A percentile compares a stretch with the other conserved stretches of the same genome.
Conservation (phyloP, 2,113 vertebrate genomes). For the Crotalus horridus region DNA sequence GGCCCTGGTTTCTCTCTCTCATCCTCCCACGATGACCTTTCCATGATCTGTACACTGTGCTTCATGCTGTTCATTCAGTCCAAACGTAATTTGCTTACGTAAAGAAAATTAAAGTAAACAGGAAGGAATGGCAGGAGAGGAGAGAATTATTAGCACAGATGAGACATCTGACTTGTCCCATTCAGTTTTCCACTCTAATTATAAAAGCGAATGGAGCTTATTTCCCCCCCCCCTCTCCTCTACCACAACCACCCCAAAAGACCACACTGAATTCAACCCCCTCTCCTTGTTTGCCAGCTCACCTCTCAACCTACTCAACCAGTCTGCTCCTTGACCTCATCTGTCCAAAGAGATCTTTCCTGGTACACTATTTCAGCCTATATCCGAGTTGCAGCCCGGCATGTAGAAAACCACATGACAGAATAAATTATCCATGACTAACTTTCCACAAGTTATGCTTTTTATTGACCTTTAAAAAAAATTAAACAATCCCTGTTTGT, state of each 20-base stretch:
- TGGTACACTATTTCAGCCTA: neutral
- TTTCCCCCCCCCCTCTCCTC: fast-evolving
- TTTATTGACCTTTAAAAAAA: neutral
- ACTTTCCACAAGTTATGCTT: neutral
- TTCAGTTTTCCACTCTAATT: neutral
- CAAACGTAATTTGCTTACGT: neutral
- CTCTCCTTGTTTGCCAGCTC: neutral
- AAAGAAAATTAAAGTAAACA: neutral
- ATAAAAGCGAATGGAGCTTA: neutral
- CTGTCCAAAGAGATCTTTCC: neutral
- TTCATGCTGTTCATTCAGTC: neutral
- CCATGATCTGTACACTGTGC: neutral
- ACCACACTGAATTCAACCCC: neutral
- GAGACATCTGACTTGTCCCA: neutral
- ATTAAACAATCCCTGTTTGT: neutral
- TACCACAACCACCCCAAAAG: neutral
- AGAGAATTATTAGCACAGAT: neutral
- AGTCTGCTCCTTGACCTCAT: neutral
- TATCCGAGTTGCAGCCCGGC: neutral
- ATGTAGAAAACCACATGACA: neutral
- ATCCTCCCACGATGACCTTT: neutral
- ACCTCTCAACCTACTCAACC: neutral
- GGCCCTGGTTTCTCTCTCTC: neutral
- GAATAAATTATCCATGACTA: neutral
- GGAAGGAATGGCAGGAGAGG: neutral